Evolutionary conservation across 2,797 vertebrate species (phyloP), one percentile per base, ranked within the genome.

Genomic region (Prionace glauca): DNA sequence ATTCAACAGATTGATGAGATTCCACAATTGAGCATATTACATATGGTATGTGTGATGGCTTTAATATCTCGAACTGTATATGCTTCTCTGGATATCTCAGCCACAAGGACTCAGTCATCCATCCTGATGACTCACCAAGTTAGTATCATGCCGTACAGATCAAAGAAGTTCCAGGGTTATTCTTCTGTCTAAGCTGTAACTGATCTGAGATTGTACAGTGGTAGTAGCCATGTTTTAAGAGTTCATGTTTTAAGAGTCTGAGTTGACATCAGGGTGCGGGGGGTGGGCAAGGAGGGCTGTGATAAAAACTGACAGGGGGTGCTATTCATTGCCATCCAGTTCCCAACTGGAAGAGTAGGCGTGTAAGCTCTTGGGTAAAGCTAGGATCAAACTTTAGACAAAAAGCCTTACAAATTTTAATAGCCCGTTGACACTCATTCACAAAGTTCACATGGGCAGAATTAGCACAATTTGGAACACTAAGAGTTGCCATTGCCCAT

Each of bases 181-280:
- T 77, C 74, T 29, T 77, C n/a, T 32, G 29, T n/a, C 74, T 77
- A 29, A 9, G 18, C 67, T 74, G 71, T 74, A 74, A 74, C 71
- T 74, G 71, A 74, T 74, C 8, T 74, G 26, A 74, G 74, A 77
- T 77, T 32, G 29, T 29, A 77, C 12, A 77, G 74, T 77, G 26
- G 10, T 77, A 77, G 1, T n/a, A 77, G 74, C 0, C 29, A 77
- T 26, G 3, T 8, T 29, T 56, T 56, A 56, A 77, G 10, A 32
- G 72, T 77, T 77, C 72, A 77, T 29, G 11, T 0, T 77, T 77
- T 26, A 77, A 32, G 74, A n/a, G 10, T 10, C 29, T 32, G 74
- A 9, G 9, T 77, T 32, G 16, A 2, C 1, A 1, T 26, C 1
- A 1, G 7, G 26, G 26, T 1, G 7, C 0, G 8, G 26, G 26